These are phyloP conservation scores for Drosophila kanekoi DNA, from an alignment of 2,888 invertebrate species.

Conservation along the genomic window DNA sequence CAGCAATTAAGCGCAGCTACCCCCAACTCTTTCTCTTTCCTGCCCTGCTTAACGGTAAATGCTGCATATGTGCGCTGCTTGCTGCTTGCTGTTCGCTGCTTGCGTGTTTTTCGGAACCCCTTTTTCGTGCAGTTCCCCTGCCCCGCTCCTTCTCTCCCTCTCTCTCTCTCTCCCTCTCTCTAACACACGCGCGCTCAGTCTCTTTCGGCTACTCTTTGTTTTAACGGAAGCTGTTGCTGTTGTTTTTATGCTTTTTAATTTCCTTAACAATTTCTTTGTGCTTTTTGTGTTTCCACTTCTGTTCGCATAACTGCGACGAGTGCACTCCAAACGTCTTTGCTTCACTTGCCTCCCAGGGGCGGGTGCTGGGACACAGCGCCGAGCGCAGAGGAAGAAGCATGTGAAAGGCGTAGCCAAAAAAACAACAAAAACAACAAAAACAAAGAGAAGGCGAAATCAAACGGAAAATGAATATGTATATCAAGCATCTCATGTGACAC, in stretches of 20 bases:
- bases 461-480: constrained; percentile 19
- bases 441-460: background rate
- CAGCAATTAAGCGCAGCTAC: constrained; percentile 48
- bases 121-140: constrained; percentile 3
- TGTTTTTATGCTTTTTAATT: constrained; percentile 81
- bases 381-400: constrained; percentile 18
- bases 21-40: constrained; percentile 14
- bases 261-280: constrained; percentile 79
- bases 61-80: constrained; percentile 66
- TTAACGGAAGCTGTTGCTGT: constrained; percentile 79
- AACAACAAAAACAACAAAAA: constrained; percentile 30
- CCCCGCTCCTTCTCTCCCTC: constrained; percentile 1
- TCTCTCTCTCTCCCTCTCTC: background rate
- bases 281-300: constrained; percentile 66
- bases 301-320: constrained; percentile 63
- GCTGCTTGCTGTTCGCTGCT: constrained; percentile 53
- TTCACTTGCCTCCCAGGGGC: constrained; percentile 44
- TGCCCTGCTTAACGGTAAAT: constrained; percentile 69
- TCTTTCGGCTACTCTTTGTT: constrained; percentile 51
- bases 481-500: constrained; percentile 68
- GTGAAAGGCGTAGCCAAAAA: constrained; percentile 33
- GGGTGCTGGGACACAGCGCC: background rate
- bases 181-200: background rate
- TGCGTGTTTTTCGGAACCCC: constrained; percentile 54
- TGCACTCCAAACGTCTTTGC: constrained; percentile 76